Base-by-base conservation (phyloP, 2,888 invertebrate genomes). In the Spicauda simplicius region DNA sequence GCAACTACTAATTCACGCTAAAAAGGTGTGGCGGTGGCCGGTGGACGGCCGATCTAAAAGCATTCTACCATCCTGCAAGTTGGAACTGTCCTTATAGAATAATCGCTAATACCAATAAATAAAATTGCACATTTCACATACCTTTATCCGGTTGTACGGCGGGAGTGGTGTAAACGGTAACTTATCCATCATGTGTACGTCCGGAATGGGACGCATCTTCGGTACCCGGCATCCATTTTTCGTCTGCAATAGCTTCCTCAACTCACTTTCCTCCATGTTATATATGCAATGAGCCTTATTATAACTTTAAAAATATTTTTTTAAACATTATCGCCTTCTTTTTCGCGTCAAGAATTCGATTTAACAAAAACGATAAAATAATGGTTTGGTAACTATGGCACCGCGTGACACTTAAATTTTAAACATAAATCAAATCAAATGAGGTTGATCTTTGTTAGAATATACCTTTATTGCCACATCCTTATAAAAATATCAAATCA, bases 201-300 rank as follows among this genome's bases (percentile, higher is more conserved):
- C 88, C 0, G 93, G 93, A 60, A 91, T 77, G 0, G 92, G 91
- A 37, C 74, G 74, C 90, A 93, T 86, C 18, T 74, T 72, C 8
- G 93, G 93, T 10, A 93, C 77, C 20, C 87, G 80, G 71, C 93
- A 90, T 19, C 91, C 90, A 82, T 91, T 89, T 79, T 91, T 93
- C 57, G 93, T 90, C 69, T 82, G 84, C 70, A 93, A 75, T 7
- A 93, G 78, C 73, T 89, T 91, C 53, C 90, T 82, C 30, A 93
- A 69, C 54, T 93, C 91, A 33, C 90, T 85, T 70, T 92, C 93
- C 50, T 93, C 80, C 93, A 93, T 93, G 18, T 48, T 2, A 12
- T 50, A 50, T 18, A 10, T 18, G n/a, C 8, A 10, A 50, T n/a
- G n/a, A n/a, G n/a, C 7, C 45, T n/a, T 18, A 50, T 37, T 56